phyloP scores from a whole-genome alignment of 2,797 vertebrate genomes.

The Myotis vivesi region DNA sequence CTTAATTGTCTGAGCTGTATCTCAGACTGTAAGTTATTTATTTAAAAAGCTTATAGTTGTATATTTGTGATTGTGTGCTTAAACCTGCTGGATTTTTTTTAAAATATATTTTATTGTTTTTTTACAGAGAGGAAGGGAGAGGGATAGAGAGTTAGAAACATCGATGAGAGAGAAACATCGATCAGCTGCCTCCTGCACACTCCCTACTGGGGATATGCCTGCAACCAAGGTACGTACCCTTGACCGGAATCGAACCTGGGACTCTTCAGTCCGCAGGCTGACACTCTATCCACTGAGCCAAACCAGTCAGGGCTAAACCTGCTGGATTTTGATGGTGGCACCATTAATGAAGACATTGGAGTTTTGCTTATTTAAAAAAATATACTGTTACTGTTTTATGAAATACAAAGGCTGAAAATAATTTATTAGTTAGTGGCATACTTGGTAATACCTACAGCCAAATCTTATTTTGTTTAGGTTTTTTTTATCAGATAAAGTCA shows the following conservation, averaged over 20 bases:
- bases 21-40: background rate
- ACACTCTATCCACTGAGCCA: no score
- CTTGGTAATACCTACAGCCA: background rate
- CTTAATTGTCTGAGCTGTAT: background rate
- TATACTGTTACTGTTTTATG: background rate
- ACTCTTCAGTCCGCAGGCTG: no score
- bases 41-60: constrained; percentile 6
- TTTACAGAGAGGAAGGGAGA: no score
- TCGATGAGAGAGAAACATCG: no score
- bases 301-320: background rate
- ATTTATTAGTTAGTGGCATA: background rate
- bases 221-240: no score
- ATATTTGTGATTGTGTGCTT: background rate
- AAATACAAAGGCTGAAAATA: constrained; percentile 38
- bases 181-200: no score
- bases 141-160: no score
- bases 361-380: constrained; percentile 46
- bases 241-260: no score
- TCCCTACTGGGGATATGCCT: no score
- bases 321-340: background rate
- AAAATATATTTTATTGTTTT: no score
- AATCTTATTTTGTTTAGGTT: background rate
- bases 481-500: constrained; percentile 37
- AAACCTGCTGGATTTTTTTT: background rate
- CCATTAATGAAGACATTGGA: background rate